These are phyloP conservation scores for Elanoides forficatus DNA, from an alignment of 2,113 vertebrate species.

Conservation along the genomic window DNA sequence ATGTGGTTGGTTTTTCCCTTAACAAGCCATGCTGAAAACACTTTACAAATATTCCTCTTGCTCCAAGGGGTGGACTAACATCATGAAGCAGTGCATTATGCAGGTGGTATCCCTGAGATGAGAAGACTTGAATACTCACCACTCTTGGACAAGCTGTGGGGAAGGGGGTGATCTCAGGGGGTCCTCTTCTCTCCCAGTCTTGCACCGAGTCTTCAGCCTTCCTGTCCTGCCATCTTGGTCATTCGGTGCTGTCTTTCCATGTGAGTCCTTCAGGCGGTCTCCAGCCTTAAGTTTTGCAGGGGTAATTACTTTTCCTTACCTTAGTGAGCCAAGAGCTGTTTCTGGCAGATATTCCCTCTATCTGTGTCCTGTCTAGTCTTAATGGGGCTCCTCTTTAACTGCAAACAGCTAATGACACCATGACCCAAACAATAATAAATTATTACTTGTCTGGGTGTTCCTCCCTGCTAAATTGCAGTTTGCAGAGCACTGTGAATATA, in stretches of 20 bases:
- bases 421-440: not conserved
- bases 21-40: not conserved
- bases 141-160: not conserved
- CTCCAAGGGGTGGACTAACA: not conserved
- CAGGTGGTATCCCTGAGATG: not conserved
- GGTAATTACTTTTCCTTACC: not conserved
- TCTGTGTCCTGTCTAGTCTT: not conserved
- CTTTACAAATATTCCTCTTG: not conserved
- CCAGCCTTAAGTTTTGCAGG: not conserved
- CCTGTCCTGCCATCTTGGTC: not conserved
- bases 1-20: not conserved
- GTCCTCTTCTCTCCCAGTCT: not conserved
- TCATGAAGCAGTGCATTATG: rapidly evolving
- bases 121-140: not conserved
- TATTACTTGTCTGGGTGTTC: not conserved
- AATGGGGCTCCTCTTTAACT: not conserved
- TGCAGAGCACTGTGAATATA: not conserved
- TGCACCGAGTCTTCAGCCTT: not conserved
- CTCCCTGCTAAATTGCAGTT: not conserved
- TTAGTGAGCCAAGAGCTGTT: not conserved
- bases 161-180: not conserved
- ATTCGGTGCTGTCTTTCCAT: not conserved
- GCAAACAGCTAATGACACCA: not conserved
- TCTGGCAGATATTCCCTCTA: not conserved
- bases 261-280: not conserved